Evolutionary conservation across 2,888 invertebrate species (phyloP), one percentile per base, ranked within the genome.

Genomic region (Drosophila picticornis): DNA sequence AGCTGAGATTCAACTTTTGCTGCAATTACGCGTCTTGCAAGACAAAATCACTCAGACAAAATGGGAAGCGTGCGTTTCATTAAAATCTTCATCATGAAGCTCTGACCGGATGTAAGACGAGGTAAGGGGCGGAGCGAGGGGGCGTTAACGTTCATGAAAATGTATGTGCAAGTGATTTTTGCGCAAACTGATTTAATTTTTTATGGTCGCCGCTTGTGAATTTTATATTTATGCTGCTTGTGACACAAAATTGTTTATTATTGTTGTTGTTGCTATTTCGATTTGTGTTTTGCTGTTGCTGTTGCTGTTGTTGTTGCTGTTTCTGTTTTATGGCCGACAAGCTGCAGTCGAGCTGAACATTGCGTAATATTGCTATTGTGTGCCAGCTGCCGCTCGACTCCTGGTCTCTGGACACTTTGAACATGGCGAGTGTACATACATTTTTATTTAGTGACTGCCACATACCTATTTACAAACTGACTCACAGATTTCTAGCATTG

Each of bases 151-250:
- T 80, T 63, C 58, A 59, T 66, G 84, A 81, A 88, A 83, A 81
- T 85, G 72, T 85, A 75, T 83, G 79, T 86, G 74, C 68, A 75
- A 84, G 84, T 81, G 75, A 86, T 88, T 86, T 84, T 36, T 31
- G 66, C 68, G 72, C 89, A 87, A 86, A 81, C 88, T 83, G 90
- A 83, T 87, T 87, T 87, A 87, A 90, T 87, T 90, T 90, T 90
- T 88, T 88, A 88, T 87, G 75, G 55, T 57, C 58, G 67, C 59
- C 73, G 68, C 88, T 84, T 87, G 83, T 81, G 78, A 90, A 79
- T 84, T 88, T 83, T 82, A 76, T 84, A 88, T 81, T 72, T 81
- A 69, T 73, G 43, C 55, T 64, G 63, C 50, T 69, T 65, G 58
- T 69, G 53, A 62, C 48, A 46, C 27, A 53, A 52, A 40, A 46